Percentiles rank a stretch among this genome's conserved stretches.
These are phyloP conservation scores for Eilema griseolum DNA, from an alignment of 2,888 invertebrate species.

Conservation along the genomic window DNA sequence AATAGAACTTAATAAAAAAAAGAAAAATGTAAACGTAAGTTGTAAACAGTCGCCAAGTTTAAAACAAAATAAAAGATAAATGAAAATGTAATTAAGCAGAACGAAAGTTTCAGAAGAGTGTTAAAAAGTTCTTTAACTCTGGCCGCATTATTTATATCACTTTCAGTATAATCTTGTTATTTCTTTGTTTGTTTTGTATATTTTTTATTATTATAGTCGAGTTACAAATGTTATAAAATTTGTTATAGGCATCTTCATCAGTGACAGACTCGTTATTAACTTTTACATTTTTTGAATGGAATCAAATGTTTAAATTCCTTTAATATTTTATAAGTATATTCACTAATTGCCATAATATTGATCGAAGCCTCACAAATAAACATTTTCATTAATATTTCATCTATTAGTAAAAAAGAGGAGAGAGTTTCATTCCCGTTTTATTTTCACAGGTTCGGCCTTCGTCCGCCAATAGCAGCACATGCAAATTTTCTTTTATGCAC, in stretches of 20 bases:
- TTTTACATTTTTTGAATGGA: neutral
- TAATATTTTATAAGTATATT: neutral
- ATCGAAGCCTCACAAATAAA: neutral
- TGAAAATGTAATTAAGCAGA: conserved; percentile 83
- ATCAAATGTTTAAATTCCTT: neutral
- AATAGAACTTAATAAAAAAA: too few relatives aligned
- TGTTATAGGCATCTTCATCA: neutral
- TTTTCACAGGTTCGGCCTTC: neutral
- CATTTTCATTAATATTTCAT: neutral
- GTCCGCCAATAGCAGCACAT: too few relatives aligned
- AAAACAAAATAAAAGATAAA: conserved; percentile 76
- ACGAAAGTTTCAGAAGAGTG: conserved; percentile 77
- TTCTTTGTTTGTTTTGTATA: conserved; percentile 61
- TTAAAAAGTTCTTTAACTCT: conserved; percentile 76
- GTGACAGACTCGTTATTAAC: neutral
- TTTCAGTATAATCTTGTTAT: conserved; percentile 72
- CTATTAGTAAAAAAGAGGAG: neutral
- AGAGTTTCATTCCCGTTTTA: neutral
- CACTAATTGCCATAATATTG: neutral
- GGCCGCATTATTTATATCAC: conserved; percentile 77
- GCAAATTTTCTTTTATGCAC: too few relatives aligned
- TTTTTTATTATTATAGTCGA: conserved; percentile 35
- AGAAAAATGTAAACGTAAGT: neutral
- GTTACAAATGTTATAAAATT: neutral
- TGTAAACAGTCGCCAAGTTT: conserved; percentile 18